Evolutionary conservation across 2,797 vertebrate genomes (phyloP), one percentile per base, ranked within the genome.

Genomic region (Carduelis carduelis): DNA sequence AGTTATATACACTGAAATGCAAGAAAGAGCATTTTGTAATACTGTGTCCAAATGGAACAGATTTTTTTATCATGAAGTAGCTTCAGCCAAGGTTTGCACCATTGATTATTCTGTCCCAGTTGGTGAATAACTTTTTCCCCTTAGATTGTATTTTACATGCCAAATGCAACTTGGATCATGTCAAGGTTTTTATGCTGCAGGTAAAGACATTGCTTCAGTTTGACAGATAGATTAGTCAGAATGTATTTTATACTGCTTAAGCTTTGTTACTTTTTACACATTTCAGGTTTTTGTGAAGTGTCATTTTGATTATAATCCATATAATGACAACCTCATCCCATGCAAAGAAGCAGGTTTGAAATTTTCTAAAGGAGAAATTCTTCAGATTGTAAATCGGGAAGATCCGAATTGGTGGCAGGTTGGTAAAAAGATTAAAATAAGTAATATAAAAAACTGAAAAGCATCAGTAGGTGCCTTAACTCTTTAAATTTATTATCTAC

Each of bases 381-480:
- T 99, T 95, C 99, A 99, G 95, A 99, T 99, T 64, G 99, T 99
- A 76, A 99, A 99, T 97, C 98, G 98, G 90, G 99, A 99, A 97
- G 99, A 99, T 97, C 97, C 99, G 80, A 99, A 99, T 96, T 99
- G 99, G 99, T 99, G 99, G 99, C 99, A 99, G 99, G 99, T 99
- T 95, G 97, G 98, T 97, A 82, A 80, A 93, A 83, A 95, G 43
- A 52, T 75, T 68, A 8, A 43, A 63, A 56, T 39, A 79, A 71
- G 8, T 27, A 57, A 92, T 47, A 59, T 34, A 18, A 86, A 90
- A 88, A 60, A 2, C 2, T 0, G 3, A 70, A 63, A 78, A 85
- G 21, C 16, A 78, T 94, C 28, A 75, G 26, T 79, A 46, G 15
- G 78, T 80, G 28, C 44, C 18, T 72, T 80, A 44, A 70, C 11